Base-by-base conservation (phyloP, 2,888 invertebrate species). In the Micropterix aruncella region DNA sequence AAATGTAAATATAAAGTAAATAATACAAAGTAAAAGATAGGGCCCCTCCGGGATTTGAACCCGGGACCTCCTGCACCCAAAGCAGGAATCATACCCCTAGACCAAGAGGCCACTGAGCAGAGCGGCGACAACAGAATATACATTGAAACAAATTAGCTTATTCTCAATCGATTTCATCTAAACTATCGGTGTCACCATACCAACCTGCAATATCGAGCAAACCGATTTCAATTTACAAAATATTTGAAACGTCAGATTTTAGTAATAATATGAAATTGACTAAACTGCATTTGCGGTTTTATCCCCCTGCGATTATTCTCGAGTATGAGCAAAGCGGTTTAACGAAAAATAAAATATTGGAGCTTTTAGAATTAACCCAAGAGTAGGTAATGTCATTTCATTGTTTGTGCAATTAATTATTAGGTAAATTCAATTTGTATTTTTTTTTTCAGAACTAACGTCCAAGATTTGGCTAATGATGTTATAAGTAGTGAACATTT, bases 1-100 rank as follows among this genome's bases (percentile, higher is more conserved):
- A 12, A 5, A 27, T 27, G 27, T 7, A 7, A 7, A 7, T 27
- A 27, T 27, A 7, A 27, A 27, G 5, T 7, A 7, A 27, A 27
- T 7, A 27, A 27, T 7, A 27, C 5, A 27, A 27, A 7, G 12
- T 27, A 27, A 7, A 7, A 5, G 56, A 57, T 36, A 50, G 76
- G 75, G 76, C 75, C 75, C 75, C 74, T 75, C 77, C 76, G 75
- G 75, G 75, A 77, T 77, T 77, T 77, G 76, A 77, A 77, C 75
- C 77, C 77, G 75, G 77, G 77, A 77, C 77, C 77, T 77, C 76
- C 76, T 76, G 75, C 77, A 77, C 76, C 77, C 76, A 73, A 77
- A 77, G 76, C 75, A 75, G 76, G 75, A 77, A 77, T 77, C 76
- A 77, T 77, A 75, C 76, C 77, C 75, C 77, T 77, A 77, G 76